These are phyloP conservation scores for Poeciliopsis turrubarensis DNA, from an alignment of 2,113 vertebrate genomes.

Conservation along the genomic window DNA sequence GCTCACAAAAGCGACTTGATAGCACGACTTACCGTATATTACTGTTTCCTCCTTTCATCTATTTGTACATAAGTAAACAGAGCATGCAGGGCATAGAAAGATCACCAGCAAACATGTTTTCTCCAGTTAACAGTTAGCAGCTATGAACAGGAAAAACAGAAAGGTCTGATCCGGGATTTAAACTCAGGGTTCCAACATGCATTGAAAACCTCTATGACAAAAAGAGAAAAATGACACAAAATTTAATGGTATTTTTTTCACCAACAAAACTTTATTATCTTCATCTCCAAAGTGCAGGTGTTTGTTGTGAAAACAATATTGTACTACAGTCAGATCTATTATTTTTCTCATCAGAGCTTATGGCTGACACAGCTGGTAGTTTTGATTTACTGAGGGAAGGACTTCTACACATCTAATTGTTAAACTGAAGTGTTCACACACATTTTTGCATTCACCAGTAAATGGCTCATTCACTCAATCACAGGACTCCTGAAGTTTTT, in stretches of 20 bases:
- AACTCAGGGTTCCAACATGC: background rate
- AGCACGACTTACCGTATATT: too few species aligned
- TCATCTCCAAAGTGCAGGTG: background rate
- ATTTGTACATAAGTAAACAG: too few species aligned
- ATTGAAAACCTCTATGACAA: background rate
- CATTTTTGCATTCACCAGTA: constrained; percentile 7
- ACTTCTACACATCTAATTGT: constrained; percentile 20
- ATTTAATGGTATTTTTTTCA: background rate
- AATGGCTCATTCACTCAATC: constrained; percentile 28
- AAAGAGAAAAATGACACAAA: background rate
- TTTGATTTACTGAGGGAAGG: background rate
- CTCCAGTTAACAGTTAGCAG: too few species aligned
- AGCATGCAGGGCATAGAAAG: too few species aligned
- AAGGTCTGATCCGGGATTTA: background rate
- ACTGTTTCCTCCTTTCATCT: too few species aligned
- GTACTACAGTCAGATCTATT: background rate
- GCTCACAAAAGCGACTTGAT: too few species aligned
- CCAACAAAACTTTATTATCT: background rate
- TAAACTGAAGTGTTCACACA: background rate
- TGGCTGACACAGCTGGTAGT: background rate
- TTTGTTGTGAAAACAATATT: background rate
- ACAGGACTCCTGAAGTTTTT: constrained; percentile 92
- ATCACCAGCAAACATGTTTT: too few species aligned
- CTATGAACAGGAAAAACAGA: too few species aligned
- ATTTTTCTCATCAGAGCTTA: background rate